phyloP scores from a whole-genome alignment of 2,888 invertebrate species.

The Scaptomyza polygonia region DNA sequence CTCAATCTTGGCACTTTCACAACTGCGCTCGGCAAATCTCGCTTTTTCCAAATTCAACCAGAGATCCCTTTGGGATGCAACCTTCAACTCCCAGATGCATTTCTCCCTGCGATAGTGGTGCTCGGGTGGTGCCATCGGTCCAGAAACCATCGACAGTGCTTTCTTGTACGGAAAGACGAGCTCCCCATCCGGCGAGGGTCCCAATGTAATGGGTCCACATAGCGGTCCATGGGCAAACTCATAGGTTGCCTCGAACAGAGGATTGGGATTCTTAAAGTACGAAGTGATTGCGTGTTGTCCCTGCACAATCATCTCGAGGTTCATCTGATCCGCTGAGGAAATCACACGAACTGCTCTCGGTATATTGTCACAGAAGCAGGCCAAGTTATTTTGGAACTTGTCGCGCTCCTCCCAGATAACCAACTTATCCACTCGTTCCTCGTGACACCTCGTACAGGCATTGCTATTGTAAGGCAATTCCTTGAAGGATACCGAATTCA shows the following conservation, averaged over 20 bases:
- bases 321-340: slow-evolving; percentile 91
- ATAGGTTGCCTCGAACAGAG: slow-evolving; percentile 93
- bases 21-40: slow-evolving; percentile 92
- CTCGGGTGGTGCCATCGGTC: slow-evolving; percentile 82
- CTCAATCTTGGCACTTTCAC: slow-evolving; percentile 94
- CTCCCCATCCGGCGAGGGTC: slow-evolving; percentile 92
- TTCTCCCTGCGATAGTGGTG: slow-evolving; percentile 86
- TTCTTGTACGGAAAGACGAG: slow-evolving; percentile 94
- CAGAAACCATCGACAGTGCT: slow-evolving; percentile 87
- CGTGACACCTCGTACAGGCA: slow-evolving; percentile 93
- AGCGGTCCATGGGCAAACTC: slow-evolving; percentile 95
- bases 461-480: slow-evolving; percentile 91
- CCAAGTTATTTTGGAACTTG: slow-evolving; percentile 88
- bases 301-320: slow-evolving; percentile 92
- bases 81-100: slow-evolving; percentile 92
- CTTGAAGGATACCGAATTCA: slow-evolving; percentile 92
- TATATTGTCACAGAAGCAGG: slow-evolving; percentile 89
- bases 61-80: slow-evolving; percentile 92
- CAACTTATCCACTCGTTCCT: slow-evolving; percentile 93
- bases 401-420: slow-evolving; percentile 91
- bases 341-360: slow-evolving; percentile 88
- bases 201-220: slow-evolving; percentile 92
- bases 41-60: slow-evolving; percentile 95
- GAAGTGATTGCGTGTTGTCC: slow-evolving; percentile 93
- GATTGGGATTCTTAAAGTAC: slow-evolving; percentile 93